Conservation (phyloP, 2,113 vertebrate genomes). For the Agelaius phoeniceus region DNA sequence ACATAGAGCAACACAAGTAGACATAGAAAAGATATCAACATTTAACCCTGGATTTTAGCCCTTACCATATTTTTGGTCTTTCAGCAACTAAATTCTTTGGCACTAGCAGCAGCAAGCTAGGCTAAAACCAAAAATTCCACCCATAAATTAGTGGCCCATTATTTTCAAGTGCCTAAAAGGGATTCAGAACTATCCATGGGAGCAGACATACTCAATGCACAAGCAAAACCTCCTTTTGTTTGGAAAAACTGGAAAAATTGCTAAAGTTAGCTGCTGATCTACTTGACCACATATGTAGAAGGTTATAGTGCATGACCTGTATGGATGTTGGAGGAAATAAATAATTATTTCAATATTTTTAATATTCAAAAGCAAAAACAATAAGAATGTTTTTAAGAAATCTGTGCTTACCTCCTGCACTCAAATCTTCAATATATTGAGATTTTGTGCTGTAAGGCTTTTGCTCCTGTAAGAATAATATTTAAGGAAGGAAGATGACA, state of each 20-base stretch:
- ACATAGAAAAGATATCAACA: background rate
- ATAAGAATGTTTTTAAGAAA: background rate
- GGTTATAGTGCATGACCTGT: background rate
- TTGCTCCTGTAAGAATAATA: background rate
- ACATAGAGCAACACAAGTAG: background rate
- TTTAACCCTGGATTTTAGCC: background rate
- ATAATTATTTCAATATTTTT: background rate
- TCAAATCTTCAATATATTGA: background rate
- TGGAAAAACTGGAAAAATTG: background rate
- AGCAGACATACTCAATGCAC: background rate
- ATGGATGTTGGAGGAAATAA: background rate
- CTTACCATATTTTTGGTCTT: background rate
- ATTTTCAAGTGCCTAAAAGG: background rate
- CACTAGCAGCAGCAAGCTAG: background rate
- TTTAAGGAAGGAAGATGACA: background rate
- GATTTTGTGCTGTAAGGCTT: background rate
- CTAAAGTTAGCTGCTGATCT: background rate
- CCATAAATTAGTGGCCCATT: background rate
- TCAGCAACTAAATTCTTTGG: background rate
- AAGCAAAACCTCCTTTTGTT: background rate
- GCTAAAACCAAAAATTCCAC: background rate
- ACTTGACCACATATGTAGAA: background rate
- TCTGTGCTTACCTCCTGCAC: background rate
- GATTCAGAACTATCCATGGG: background rate
- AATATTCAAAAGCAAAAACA: background rate